A percentile compares a stretch with the other conserved stretches of the same genome.
Conservation (phyloP, 2,888 invertebrate species). For the Hydroisotoma schaefferi region DNA sequence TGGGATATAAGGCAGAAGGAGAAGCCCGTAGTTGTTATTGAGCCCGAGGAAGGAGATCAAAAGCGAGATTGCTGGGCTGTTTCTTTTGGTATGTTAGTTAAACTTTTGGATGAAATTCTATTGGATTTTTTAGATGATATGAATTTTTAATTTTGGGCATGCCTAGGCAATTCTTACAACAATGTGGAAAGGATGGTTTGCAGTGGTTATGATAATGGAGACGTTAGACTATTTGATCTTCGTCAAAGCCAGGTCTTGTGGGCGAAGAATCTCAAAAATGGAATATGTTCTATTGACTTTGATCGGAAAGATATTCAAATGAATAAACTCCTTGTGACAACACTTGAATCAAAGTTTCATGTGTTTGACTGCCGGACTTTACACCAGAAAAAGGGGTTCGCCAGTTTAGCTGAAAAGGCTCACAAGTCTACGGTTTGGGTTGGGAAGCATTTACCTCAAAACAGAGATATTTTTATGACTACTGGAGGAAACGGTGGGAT, state of each 20-base stretch:
- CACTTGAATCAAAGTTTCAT: conserved; percentile 84
- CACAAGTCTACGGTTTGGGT: conserved; percentile 83
- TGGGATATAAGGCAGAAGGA: conserved; percentile 92
- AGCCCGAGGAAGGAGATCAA: conserved; percentile 65
- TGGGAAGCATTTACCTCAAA: conserved; percentile 84
- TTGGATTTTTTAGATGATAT: too few relatives aligned
- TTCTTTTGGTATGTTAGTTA: conserved; percentile 63
- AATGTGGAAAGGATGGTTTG: conserved; percentile 78
- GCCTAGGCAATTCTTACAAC: conserved; percentile 74
- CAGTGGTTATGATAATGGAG: conserved; percentile 95
- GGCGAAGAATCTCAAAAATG: conserved; percentile 90
- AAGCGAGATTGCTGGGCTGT: conserved; percentile 92
- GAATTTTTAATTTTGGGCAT: neutral
- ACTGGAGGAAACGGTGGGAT: conserved; percentile 87
- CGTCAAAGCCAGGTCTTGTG: conserved; percentile 76
- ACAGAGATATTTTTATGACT: conserved; percentile 86
- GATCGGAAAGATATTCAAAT: conserved; percentile 89
- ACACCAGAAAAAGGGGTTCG: conserved; percentile 81
- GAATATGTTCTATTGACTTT: conserved; percentile 71
- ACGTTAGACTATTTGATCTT: conserved; percentile 88
- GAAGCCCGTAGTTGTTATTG: conserved; percentile 84
- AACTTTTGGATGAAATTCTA: neutral
- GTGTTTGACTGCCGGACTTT: conserved; percentile 85
- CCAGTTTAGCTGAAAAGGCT: conserved; percentile 60
- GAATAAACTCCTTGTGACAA: conserved; percentile 90